Evolutionary conservation across 2,113 vertebrate species (phyloP).

Genomic region (Forbesichthys agassizii): DNA sequence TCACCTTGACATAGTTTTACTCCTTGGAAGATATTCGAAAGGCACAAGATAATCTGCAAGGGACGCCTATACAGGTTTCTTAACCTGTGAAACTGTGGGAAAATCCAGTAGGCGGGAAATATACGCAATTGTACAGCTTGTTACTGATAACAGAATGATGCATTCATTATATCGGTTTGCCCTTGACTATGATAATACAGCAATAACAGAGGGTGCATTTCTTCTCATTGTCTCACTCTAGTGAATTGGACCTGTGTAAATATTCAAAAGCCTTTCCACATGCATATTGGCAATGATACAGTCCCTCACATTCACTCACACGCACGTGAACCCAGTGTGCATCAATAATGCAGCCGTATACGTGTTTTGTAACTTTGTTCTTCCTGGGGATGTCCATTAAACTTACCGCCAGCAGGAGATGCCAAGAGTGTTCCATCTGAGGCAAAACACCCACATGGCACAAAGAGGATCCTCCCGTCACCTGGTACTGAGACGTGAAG

Average conservation of each 20-base stretch:
- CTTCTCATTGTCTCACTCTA: slow-evolving; percentile 30
- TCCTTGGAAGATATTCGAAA: slow-evolving; percentile 27
- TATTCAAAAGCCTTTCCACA: slow-evolving; percentile 26
- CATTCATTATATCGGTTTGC: slow-evolving; percentile 51
- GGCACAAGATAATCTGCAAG: slow-evolving; percentile 42
- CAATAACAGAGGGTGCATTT: slow-evolving; percentile 46
- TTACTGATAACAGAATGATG: slow-evolving; percentile 56
- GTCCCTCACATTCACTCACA: background rate
- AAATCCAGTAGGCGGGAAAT: slow-evolving; percentile 32
- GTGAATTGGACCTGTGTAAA: slow-evolving; percentile 24
- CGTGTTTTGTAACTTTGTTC: slow-evolving; percentile 26
- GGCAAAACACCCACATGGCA: slow-evolving; percentile 49
- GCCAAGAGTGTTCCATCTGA: slow-evolving; percentile 41
- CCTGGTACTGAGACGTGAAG: slow-evolving; percentile 43
- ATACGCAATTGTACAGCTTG: slow-evolving; percentile 35
- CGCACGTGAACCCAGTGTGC: background rate
- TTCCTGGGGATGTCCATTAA: slow-evolving; percentile 18
- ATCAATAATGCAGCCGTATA: slow-evolving; percentile 7
- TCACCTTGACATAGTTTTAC: slow-evolving; percentile 44
- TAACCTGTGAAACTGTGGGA: slow-evolving; percentile 35
- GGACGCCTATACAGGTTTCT: slow-evolving; percentile 32
- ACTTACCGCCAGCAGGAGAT: slow-evolving; percentile 14
- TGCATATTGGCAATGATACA: slow-evolving; percentile 26
- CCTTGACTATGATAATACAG: slow-evolving; percentile 56
- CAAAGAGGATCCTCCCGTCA: slow-evolving; percentile 32